A percentile compares a stretch with the other conserved stretches of the same genome.
phyloP scores from a whole-genome alignment of 2,888 invertebrate species.

The Antheraea yamamai region DNA sequence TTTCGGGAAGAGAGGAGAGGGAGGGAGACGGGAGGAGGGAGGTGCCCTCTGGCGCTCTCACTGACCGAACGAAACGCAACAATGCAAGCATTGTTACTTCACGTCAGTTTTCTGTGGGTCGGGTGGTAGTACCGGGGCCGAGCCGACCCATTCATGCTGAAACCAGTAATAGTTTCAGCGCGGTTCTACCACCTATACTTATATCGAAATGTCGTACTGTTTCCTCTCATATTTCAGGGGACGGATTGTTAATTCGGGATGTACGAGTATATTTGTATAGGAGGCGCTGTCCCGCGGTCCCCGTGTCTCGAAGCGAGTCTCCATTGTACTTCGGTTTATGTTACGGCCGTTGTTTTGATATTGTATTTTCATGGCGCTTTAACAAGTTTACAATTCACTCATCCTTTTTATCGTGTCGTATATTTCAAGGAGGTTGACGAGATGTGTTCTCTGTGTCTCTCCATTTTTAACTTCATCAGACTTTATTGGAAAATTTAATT shows the following conservation, averaged over 20 bases:
- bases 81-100: too few relatives aligned
- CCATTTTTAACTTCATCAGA: not conserved
- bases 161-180: too few relatives aligned
- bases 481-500: not conserved
- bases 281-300: not conserved
- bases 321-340: constrained; percentile 4
- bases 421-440: not conserved
- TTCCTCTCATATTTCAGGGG: not conserved
- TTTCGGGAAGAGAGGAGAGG: too few relatives aligned
- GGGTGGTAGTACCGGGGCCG: too few relatives aligned
- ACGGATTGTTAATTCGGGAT: not conserved
- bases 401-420: constrained; percentile 6
- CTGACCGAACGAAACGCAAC: too few relatives aligned
- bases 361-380: constrained; percentile 11
- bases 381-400: constrained; percentile 7
- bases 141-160: too few relatives aligned
- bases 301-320: not conserved
- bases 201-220: not conserved
- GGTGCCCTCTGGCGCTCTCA: too few relatives aligned
- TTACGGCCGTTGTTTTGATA: constrained; percentile 11
- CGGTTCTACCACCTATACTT: too few relatives aligned
- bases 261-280: not conserved
- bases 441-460: not conserved
- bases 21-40: too few relatives aligned
- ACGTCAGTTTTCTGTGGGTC: too few relatives aligned